Evolutionary conservation across 2,888 invertebrate genomes (phyloP).

Genomic region (Drosophila picticornis): DNA sequence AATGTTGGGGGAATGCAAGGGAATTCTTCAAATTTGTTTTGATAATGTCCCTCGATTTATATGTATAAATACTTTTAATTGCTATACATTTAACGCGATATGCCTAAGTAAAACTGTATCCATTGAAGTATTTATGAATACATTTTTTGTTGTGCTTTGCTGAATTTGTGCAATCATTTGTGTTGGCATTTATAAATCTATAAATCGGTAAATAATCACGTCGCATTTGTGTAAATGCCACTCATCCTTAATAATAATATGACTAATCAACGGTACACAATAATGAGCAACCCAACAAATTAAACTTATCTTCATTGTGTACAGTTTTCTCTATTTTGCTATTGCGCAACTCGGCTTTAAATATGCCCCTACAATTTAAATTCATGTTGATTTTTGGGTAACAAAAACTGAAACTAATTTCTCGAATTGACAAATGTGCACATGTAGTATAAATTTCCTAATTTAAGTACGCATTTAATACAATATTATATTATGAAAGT

Average conservation of each 20-base stretch:
- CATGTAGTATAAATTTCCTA: not conserved
- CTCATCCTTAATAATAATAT: constrained; percentile 9
- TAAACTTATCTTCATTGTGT: not conserved
- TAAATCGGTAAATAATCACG: constrained; percentile 19
- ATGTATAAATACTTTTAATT: not conserved
- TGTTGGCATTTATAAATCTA: not conserved
- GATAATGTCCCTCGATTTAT: not conserved
- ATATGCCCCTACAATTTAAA: not conserved
- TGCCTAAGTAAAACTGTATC: not conserved
- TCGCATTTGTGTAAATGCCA: constrained; percentile 6
- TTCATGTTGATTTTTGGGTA: not conserved
- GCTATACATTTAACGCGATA: not conserved
- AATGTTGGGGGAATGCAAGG: constrained; percentile 3
- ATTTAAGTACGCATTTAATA: not conserved
- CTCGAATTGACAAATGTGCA: not conserved
- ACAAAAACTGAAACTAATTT: not conserved
- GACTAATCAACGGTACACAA: not conserved
- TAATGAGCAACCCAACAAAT: not conserved
- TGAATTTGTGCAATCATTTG: not conserved
- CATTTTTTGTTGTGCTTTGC: not conserved
- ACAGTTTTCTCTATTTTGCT: not conserved
- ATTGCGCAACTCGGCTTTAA: not conserved
- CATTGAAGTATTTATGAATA: not conserved
- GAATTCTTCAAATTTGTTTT: not conserved
- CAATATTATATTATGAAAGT: not conserved